A percentile compares a stretch with the other conserved stretches of the same genome.
Evolutionary conservation across 2,888 invertebrate genomes (phyloP).

Genomic region (Hofmannophila pseudospretella): DNA sequence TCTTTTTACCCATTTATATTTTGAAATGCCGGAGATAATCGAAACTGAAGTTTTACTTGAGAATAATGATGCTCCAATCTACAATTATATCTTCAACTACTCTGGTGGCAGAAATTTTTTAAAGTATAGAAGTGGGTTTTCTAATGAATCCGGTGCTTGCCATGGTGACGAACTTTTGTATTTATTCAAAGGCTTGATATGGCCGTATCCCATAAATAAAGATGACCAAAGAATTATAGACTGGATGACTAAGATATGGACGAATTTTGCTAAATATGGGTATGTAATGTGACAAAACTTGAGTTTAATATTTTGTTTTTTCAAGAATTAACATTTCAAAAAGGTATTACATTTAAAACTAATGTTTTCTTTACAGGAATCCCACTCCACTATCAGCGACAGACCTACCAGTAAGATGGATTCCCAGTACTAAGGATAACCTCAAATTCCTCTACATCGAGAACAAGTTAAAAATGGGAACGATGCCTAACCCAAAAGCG

Average conservation of each 20-base stretch:
- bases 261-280: conserved; percentile 66
- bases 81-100: conserved; percentile 59
- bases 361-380: conserved; percentile 33
- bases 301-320: too few species aligned
- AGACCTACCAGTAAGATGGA: conserved; percentile 37
- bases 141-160: conserved; percentile 42
- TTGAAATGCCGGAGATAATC: conserved; percentile 53
- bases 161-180: conserved; percentile 66
- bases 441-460: conserved; percentile 41
- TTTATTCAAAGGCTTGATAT: conserved; percentile 44
- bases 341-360: background rate
- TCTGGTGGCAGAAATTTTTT: conserved; percentile 52
- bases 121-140: conserved; percentile 37
- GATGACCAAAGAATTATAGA: conserved; percentile 45
- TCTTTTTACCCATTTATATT: conserved; percentile 59
- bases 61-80: conserved; percentile 34
- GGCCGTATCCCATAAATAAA: conserved; percentile 41
- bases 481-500: conserved; percentile 33
- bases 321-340: background rate
- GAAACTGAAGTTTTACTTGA: conserved; percentile 39
- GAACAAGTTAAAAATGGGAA: conserved; percentile 33
- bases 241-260: conserved; percentile 57
- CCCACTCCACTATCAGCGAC: conserved; percentile 34
- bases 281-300: too few species aligned
- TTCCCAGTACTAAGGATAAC: conserved; percentile 31